Base-by-base conservation (phyloP, 2,797 vertebrate genomes). In the Phrynocephalus vlangalii region DNA sequence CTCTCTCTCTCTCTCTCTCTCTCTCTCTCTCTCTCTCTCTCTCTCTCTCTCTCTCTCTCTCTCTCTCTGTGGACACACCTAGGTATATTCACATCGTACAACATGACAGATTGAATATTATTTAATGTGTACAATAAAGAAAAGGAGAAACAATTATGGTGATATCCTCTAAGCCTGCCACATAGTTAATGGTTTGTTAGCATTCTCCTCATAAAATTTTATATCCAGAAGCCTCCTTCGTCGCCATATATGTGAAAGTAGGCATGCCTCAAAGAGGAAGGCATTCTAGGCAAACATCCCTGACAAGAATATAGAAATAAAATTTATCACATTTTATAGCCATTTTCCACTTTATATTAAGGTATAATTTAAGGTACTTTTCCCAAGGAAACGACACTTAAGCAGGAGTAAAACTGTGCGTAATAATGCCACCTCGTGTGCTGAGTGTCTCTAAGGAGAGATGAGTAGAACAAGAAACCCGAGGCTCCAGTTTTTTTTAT, bases 271-370 rank as follows among this genome's bases (percentile, higher is more conserved):
- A 90, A 85, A 28, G 26, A 92, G 13, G 22, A 26, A 82, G 0
- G 84, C 76, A 13, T 70, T 90, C 79, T 91, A 9, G 1, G 83
- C 26, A 81, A 87, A 15, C 26, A 70, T 15, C 44, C 28, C 10
- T 60, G 75, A 5, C 44, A 78, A 86, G 63, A 85, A 6, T 84
- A 84, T 33, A 88, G 18, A 13, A 82, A 63, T n/a, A 79, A 84
- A 90, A 85, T 18, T 26, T 72, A 73, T 48, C 1, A 83, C 5
- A 8, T 83, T 93, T 94, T 91, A 87, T 67, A 88, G 73, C 20
- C 87, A 88, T 78, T 82, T 33, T 6, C 5, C 22, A 48, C 84
- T 48, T 2, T 48, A 18, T 18, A 9, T 48, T n/a, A 44, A 15
- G 22, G 0, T 26, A 3, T 72, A 18, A 11, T 84, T 90, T 85